Conservation (phyloP, 1,140 invertebrate species). For the Bombus sibiricus region DNA sequence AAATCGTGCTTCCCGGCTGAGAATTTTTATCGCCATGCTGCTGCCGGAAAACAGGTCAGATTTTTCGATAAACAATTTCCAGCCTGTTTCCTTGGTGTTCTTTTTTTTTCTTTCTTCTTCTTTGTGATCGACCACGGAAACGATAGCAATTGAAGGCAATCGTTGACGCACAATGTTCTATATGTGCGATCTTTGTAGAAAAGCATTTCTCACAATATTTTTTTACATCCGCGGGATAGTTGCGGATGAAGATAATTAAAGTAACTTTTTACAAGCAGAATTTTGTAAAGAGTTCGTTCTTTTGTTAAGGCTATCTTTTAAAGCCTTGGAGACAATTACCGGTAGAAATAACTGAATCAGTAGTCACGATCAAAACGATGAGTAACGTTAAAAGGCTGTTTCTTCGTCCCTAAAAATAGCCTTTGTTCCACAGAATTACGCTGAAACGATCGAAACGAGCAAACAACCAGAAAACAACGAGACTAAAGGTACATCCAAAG, state of each 20-base stretch:
- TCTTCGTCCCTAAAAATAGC: not conserved
- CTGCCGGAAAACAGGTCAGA: not conserved
- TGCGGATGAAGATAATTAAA: too few species aligned
- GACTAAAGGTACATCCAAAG: not conserved
- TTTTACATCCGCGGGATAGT: too few species aligned
- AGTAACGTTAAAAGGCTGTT: not conserved
- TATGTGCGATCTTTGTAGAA: too few species aligned
- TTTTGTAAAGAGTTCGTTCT: too few species aligned
- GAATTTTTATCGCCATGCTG: slow-evolving; percentile 13
- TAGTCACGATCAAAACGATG: not conserved
- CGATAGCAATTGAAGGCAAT: not conserved
- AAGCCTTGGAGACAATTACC: too few species aligned
- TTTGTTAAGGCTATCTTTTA: too few species aligned
- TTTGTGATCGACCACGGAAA: not conserved
- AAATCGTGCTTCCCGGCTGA: not conserved
- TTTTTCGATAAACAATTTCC: slow-evolving; percentile 29
- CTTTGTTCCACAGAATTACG: not conserved
- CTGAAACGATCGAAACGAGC: not conserved
- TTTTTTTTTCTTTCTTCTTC: too few species aligned
- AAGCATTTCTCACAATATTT: too few species aligned
- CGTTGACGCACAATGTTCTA: too few species aligned
- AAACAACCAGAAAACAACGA: not conserved
- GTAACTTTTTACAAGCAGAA: too few species aligned
- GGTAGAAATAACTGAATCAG: too few species aligned
- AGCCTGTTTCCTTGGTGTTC: not conserved